Conservation (phyloP, 2,888 invertebrate species). For the Sclerodermus sp. region DNA sequence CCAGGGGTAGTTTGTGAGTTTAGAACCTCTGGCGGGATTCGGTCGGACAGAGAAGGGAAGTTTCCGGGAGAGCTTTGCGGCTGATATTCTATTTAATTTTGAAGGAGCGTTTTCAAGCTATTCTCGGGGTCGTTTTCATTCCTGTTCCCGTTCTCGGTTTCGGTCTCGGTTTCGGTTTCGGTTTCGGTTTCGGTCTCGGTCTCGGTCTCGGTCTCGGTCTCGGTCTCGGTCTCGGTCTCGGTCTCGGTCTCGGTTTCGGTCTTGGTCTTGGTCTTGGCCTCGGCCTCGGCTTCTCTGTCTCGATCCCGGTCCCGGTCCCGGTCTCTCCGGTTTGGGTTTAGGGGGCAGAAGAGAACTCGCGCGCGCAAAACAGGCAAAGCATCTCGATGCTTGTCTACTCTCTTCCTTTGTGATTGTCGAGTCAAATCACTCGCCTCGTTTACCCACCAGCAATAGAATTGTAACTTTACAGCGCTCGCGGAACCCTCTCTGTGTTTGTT, state of each 20-base stretch:
- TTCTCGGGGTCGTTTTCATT: not conserved
- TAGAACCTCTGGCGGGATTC: not conserved
- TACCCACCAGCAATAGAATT: slow-evolving; percentile 14
- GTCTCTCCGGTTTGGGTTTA: too few relatives aligned
- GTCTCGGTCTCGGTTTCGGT: too few relatives aligned
- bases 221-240: not conserved
- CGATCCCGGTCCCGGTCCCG: too few relatives aligned
- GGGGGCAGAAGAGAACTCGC: too few relatives aligned
- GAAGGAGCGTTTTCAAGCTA: slow-evolving; percentile 2
- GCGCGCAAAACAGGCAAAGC: too few relatives aligned
- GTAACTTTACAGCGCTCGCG: not conserved
- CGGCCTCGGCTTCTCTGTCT: not conserved
- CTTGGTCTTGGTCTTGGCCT: not conserved
- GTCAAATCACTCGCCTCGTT: slow-evolving; percentile 20
- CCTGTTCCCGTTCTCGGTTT: too few relatives aligned
- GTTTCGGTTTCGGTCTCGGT: slow-evolving; percentile 2
- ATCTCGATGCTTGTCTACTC: too few relatives aligned
- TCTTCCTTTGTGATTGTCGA: slow-evolving; percentile 11
- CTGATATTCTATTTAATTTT: slow-evolving; percentile 7
- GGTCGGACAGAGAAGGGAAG: not conserved
- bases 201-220: slow-evolving; percentile 1
- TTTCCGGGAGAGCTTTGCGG: not conserved
- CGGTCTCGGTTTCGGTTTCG: too few relatives aligned
- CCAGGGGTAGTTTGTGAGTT: not conserved
- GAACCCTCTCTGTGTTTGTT: not conserved